These are phyloP conservation scores for Brachycybe producta DNA, from an alignment of 2,888 invertebrate species.

Conservation along the genomic window DNA sequence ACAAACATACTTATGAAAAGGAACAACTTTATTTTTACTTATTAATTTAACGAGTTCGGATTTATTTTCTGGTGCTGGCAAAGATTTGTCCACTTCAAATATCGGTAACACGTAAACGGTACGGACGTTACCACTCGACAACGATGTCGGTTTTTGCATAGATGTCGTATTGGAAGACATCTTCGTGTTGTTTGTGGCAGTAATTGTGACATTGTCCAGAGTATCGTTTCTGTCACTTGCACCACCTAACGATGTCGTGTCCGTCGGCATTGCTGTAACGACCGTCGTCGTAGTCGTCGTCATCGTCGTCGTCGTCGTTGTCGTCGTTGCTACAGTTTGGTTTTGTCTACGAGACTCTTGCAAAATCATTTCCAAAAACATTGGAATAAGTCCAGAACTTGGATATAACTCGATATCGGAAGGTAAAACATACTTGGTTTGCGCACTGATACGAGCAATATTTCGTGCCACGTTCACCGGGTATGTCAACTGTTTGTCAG, in stretches of 20 bases:
- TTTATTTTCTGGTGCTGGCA: conserved; percentile 49
- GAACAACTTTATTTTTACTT: conserved; percentile 44
- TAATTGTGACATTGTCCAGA: background rate
- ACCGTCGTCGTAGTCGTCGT: conserved; percentile 33
- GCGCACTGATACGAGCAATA: conserved; percentile 68
- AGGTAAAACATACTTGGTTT: conserved; percentile 67
- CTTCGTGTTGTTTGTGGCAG: conserved; percentile 37
- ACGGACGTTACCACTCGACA: conserved; percentile 38
- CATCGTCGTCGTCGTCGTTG: conserved; percentile 33
- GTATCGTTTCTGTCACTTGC: no score
- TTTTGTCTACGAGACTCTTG: background rate
- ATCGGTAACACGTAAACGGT: conserved; percentile 39
- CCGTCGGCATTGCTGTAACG: background rate
- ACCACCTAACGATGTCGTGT: background rate
- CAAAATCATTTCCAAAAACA: conserved; percentile 73
- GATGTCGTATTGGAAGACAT: conserved; percentile 18
- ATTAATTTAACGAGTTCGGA: conserved; percentile 41
- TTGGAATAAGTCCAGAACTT: conserved; percentile 61
- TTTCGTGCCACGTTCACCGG: conserved; percentile 84
- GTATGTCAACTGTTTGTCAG: conserved; percentile 65
- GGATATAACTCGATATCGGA: conserved; percentile 87
- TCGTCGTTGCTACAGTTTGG: conserved; percentile 28
- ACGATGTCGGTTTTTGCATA: no score
- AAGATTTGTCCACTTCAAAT: conserved; percentile 32
- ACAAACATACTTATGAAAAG: conserved; percentile 55